phyloP scores from a whole-genome alignment of 2,113 vertebrate genomes.

The Thalassoma bifasciatum region DNA sequence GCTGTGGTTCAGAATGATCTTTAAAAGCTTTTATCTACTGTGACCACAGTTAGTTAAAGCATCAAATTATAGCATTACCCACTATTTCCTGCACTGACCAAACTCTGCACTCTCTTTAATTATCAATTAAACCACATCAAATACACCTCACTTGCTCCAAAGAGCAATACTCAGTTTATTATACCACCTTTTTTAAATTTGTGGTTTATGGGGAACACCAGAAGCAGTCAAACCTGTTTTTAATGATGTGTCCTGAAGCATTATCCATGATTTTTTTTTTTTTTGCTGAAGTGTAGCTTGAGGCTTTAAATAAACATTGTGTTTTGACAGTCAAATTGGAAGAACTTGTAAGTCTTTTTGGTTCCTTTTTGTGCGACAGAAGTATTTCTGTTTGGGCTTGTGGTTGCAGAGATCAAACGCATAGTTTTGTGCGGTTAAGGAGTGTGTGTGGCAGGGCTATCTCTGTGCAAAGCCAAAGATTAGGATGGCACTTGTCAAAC shows the following conservation, averaged over 20 bases:
- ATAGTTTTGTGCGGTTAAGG: not conserved
- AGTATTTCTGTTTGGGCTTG: not conserved
- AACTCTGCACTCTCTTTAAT: slow-evolving; percentile 22
- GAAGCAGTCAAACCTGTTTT: slow-evolving; percentile 35
- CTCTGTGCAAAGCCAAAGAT: not conserved
- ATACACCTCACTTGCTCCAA: not conserved
- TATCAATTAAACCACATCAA: slow-evolving; percentile 6
- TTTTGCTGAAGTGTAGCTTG: not conserved
- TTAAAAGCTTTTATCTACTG: slow-evolving; percentile 37
- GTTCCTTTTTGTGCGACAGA: not conserved
- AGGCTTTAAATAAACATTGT: not conserved
- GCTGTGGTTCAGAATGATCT: slow-evolving; percentile 29
- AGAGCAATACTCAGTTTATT: not conserved
- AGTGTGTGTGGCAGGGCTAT: slow-evolving; percentile 1
- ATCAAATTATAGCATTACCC: slow-evolving; percentile 45
- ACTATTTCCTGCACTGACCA: slow-evolving; percentile 33
- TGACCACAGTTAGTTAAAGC: slow-evolving; percentile 47
- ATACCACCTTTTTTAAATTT: slow-evolving; percentile 12
- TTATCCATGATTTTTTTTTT: not conserved
- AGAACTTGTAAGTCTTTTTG: not conserved
- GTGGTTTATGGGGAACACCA: slow-evolving; percentile 12
- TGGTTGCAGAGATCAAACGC: not conserved
- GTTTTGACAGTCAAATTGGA: not conserved
- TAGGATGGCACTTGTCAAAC: slow-evolving; percentile 4
- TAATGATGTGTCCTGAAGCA: slow-evolving; percentile 10